Conservation (phyloP, 2,888 invertebrate genomes). For the Osmoderma eremita region DNA sequence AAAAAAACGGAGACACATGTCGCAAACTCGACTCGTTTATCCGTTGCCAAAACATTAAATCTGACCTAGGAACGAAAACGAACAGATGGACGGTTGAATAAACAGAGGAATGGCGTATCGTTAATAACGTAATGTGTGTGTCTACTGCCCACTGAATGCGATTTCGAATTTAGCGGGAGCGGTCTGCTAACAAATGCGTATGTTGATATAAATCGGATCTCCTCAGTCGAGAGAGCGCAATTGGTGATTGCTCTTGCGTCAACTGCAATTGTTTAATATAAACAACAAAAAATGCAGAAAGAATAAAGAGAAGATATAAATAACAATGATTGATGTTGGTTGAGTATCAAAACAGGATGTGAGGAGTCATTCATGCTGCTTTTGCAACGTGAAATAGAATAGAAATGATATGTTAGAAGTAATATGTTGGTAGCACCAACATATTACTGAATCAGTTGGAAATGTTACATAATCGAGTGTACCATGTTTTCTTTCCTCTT, state of each 20-base stretch:
- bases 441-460: too few relatives aligned
- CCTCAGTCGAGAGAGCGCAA: constrained; percentile 16
- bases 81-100: constrained; percentile 23
- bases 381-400: too few relatives aligned
- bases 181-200: neutral
- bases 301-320: neutral
- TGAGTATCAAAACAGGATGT: neutral
- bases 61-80: constrained; percentile 20
- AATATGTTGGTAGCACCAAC: too few relatives aligned
- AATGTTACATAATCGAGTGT: too few relatives aligned
- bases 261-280: constrained; percentile 12
- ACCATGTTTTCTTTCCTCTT: too few relatives aligned
- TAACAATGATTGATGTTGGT: neutral
- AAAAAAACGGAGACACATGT: constrained; percentile 15
- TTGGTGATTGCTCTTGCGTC: constrained; percentile 7
- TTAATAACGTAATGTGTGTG: constrained; percentile 2
- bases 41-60: constrained; percentile 33
- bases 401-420: too few relatives aligned
- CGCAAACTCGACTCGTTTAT: neutral
- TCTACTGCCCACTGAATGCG: constrained; percentile 11
- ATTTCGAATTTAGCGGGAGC: constrained; percentile 12
- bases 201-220: constrained; percentile 9
- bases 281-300: neutral
- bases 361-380: too few relatives aligned
- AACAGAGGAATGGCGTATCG: constrained; percentile 14